Evolutionary conservation across 2,888 invertebrate genomes (phyloP).

Genomic region (Apamea anceps): DNA sequence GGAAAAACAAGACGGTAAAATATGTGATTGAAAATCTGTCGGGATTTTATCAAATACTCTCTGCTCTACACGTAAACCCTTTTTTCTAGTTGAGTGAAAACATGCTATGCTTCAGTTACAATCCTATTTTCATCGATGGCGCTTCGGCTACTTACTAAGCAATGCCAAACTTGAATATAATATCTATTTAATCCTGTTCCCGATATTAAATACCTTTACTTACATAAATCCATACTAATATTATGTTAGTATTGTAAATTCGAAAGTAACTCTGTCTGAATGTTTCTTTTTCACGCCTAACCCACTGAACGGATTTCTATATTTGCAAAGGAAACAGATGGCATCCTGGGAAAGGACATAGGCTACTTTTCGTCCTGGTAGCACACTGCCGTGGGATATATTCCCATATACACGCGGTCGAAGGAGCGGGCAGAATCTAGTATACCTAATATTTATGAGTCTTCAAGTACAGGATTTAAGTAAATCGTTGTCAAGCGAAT

Average conservation of each 20-base stretch:
- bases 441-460: neutral
- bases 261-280: too few relatives aligned
- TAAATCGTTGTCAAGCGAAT: neutral
- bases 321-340: neutral
- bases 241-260: too few relatives aligned
- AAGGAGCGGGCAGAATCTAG: neutral
- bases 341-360: neutral
- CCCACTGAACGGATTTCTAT: neutral
- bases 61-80: neutral
- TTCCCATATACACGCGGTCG: neutral
- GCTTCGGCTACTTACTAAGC: neutral
- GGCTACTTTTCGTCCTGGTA: neutral
- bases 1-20: neutral
- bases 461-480: neutral
- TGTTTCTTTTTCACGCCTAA: too few relatives aligned
- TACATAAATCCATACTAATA: too few relatives aligned
- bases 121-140: neutral
- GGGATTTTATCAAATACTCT: slow-evolving; percentile 10
- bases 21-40: neutral
- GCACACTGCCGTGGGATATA: neutral
- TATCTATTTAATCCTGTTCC: neutral
- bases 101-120: neutral
- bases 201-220: too few relatives aligned
- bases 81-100: neutral
- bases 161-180: neutral